Conservation (phyloP, 2,113 vertebrate genomes). For the Hipposideros armiger region DNA sequence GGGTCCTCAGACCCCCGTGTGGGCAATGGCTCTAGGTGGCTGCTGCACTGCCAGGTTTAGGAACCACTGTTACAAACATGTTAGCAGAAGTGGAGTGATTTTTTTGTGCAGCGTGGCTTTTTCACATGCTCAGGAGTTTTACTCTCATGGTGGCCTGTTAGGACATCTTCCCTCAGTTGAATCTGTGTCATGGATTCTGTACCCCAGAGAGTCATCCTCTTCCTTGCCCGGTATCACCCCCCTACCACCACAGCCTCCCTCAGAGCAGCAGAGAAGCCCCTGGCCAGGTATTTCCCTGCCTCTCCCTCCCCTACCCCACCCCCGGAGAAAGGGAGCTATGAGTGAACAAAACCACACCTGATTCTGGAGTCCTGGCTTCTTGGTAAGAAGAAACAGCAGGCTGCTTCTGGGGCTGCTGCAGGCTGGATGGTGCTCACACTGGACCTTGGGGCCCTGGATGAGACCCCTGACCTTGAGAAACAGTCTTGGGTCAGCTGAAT, state of each 20-base stretch:
- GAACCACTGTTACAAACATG: not conserved
- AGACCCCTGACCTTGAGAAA: not conserved
- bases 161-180: not conserved
- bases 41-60: not conserved
- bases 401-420: not conserved
- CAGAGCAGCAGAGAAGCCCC: not conserved
- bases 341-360: fast-evolving
- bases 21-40: not conserved
- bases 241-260: not conserved
- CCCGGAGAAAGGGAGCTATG: not conserved
- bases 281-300: not conserved
- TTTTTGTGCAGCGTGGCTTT: not conserved
- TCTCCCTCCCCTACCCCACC: not conserved
- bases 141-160: not conserved
- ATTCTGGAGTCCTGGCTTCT: too few species aligned
- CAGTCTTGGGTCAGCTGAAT: not conserved
- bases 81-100: too few species aligned
- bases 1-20: not conserved
- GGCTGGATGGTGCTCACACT: not conserved
- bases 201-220: not conserved
- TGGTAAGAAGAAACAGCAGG: not conserved
- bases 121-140: not conserved
- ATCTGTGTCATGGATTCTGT: not conserved
- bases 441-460: not conserved
- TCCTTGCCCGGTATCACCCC: not conserved